Evolutionary conservation across 1,140 invertebrate species (phyloP), one percentile per base, ranked within the genome.

Genomic region (Drosophila dunni): DNA sequence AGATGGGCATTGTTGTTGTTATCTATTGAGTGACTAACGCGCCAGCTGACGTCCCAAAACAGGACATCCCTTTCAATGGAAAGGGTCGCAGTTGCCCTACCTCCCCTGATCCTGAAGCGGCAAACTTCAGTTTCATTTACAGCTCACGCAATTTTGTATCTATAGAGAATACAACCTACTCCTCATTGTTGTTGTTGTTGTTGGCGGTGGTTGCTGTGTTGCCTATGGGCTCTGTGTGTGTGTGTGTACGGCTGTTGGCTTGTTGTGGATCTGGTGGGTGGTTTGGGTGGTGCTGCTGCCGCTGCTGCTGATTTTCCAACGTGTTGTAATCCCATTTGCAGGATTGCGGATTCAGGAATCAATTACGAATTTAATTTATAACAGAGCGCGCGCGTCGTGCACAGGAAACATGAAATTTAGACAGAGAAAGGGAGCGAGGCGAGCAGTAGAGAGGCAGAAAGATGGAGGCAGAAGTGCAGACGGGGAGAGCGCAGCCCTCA

Each of bases 281-380:
- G 58, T 10, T 51, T 36, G 61, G 46, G 57, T 17, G 10, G 15
- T 34, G 24, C 24, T 40, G 29, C 69, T 34, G 24, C 24, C 29
- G 29, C 69, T 17, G 17, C 17, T 62, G 78, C 74, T 66, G 84
- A 84, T 88, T 80, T 56, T 84, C 62, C 80, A 89, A 89, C 84
- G 83, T 88, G 83, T 88, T 89, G 83, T 88, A 88, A 88, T 88
- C 83, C 83, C 83, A 88, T 88, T 88, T 88, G 84, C 84, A 88
- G 84, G 83, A 88, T 88, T 88, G 83, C 83, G 83, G 83, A 88
- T 89, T 88, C 84, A 88, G 83, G 83, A 88, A 88, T 88, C 83
- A 88, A 88, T 88, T 88, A 88, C 83, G 84, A 88, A 88, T 88
- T 88, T 88, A 88, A 88, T 88, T 88, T 88, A 88, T 89, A 88